phyloP scores from a whole-genome alignment of 2,888 invertebrate species.

The Pyrochroa serraticornis region DNA sequence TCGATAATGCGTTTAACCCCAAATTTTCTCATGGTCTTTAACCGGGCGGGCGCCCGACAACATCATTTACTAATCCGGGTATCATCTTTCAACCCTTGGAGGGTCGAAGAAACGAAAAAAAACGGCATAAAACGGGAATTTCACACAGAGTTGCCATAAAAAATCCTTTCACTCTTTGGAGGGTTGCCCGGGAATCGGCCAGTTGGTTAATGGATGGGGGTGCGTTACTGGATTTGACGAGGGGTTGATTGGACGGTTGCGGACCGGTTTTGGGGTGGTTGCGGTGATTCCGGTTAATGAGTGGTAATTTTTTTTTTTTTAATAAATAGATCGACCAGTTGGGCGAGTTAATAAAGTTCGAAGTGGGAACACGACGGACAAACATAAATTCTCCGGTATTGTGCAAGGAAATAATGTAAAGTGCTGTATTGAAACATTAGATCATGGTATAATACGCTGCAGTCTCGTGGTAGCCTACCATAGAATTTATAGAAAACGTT shows the following conservation, averaged over 20 bases:
- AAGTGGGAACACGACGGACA: neutral
- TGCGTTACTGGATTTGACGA: neutral
- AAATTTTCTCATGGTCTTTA: constrained; percentile 33
- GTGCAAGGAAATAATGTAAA: constrained; percentile 18
- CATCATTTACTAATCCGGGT: constrained; percentile 54
- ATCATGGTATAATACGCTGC: constrained; percentile 21
- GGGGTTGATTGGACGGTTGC: constrained; percentile 12
- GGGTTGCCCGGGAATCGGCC: neutral
- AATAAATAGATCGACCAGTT: constrained; percentile 7
- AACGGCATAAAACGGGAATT: constrained; percentile 12
- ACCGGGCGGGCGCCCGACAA: constrained; percentile 34
- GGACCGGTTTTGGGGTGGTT: constrained; percentile 43
- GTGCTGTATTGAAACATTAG: constrained; percentile 25
- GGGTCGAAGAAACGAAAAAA: neutral
- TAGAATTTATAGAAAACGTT: constrained; percentile 3
- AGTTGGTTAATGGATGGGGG: no score
- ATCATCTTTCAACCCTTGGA: constrained; percentile 51
- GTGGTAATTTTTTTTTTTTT: constrained; percentile 45
- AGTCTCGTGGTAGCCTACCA: constrained; percentile 13
- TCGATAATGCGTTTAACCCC: constrained; percentile 30
- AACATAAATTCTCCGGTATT: constrained; percentile 2
- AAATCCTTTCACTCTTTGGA: neutral
- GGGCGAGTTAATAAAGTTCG: constrained; percentile 19
- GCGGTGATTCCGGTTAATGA: constrained; percentile 56
- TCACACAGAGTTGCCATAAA: no score